phyloP scores from a whole-genome alignment of 2,888 invertebrate species.

The Malthinus flaveolus region DNA sequence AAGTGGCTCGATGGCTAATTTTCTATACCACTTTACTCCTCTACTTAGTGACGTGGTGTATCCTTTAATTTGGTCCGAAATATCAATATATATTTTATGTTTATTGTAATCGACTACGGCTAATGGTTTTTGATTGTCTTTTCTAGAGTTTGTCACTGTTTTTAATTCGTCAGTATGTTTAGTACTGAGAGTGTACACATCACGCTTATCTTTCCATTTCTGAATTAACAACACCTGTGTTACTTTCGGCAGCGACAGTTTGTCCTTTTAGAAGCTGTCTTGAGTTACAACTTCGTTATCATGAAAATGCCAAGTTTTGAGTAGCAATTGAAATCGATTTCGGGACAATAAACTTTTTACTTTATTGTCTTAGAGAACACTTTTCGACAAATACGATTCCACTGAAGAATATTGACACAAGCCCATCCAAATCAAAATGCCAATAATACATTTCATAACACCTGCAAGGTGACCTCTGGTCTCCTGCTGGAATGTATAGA shows the following conservation, averaged over 20 bases:
- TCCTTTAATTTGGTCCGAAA: constrained; percentile 39
- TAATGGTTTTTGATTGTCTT: constrained; percentile 31
- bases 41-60: constrained; percentile 34
- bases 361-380: constrained; percentile 9
- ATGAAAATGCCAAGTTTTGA: constrained; percentile 10
- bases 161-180: constrained; percentile 35
- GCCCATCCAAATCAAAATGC: constrained; percentile 15
- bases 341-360: constrained; percentile 1
- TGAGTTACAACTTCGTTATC: constrained; percentile 4
- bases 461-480: too few relatives aligned
- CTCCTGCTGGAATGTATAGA: too few relatives aligned
- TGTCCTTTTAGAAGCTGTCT: constrained; percentile 25
- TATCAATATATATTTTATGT: constrained; percentile 37
- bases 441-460: constrained; percentile 15
- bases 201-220: constrained; percentile 43
- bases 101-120: constrained; percentile 39
- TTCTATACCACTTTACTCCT: constrained; percentile 39
- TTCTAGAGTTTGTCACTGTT: constrained; percentile 28
- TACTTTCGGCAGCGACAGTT: constrained; percentile 18
- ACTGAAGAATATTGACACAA: neutral
- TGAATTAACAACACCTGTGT: constrained; percentile 34
- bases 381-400: constrained; percentile 9
- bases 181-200: constrained; percentile 41
- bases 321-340: constrained; percentile 8
- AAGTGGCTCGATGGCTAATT: constrained; percentile 33